These are phyloP conservation scores for Phoenicopterus ruber DNA, from an alignment of 2,113 vertebrate species.

Conservation along the genomic window DNA sequence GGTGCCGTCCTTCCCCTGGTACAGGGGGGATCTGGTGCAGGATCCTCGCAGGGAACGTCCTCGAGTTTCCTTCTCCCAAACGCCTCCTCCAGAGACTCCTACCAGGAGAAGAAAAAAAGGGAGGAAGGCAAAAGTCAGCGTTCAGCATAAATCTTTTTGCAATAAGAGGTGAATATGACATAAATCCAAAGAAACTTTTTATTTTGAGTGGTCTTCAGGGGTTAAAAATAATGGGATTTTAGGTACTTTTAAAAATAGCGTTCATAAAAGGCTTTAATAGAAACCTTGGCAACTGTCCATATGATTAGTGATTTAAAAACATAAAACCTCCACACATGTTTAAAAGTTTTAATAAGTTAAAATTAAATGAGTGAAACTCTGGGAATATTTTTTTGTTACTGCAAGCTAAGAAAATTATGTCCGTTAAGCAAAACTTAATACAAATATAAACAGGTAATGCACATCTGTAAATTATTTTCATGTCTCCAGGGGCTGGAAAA, in stretches of 20 bases:
- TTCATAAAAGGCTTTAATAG: conserved; percentile 55
- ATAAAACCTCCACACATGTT: conserved; percentile 60
- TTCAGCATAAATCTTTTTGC: conserved; percentile 17
- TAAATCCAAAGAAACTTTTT: background rate
- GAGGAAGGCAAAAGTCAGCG: background rate
- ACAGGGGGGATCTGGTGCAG: background rate
- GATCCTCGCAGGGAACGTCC: background rate
- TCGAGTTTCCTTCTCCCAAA: background rate
- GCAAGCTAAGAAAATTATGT: conserved; percentile 47
- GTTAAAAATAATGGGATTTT: conserved; percentile 63
- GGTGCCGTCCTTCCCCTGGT: background rate
- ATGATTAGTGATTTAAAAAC: conserved; percentile 51
- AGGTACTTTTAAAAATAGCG: conserved; percentile 52
- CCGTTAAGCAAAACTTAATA: conserved; percentile 20
- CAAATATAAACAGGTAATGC: conserved; percentile 69
- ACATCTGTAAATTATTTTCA: conserved; percentile 79
- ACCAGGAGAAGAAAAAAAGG: background rate
- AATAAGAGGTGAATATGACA: background rate
- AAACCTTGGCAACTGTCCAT: conserved; percentile 51
- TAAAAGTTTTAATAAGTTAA: conserved; percentile 63
- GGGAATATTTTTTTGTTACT: conserved; percentile 66
- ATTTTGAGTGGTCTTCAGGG: conserved; percentile 12
- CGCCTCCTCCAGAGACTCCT: background rate
- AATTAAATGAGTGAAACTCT: conserved; percentile 56
- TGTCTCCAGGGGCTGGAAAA: conserved; percentile 70